Conservation (phyloP, 2,113 vertebrate genomes). For the Scolopax mira region DNA sequence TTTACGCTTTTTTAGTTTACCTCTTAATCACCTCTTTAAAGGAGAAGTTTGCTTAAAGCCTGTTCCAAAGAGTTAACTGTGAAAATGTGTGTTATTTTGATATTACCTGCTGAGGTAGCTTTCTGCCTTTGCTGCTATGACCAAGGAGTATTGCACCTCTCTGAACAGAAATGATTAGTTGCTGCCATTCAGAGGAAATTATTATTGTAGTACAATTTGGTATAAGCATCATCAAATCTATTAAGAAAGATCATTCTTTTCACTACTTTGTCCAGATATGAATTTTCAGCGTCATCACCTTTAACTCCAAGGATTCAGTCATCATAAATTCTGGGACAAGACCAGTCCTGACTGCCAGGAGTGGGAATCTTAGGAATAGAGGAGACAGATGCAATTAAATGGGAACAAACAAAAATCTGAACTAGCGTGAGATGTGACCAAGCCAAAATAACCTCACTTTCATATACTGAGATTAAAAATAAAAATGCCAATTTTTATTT, state of each 20-base stretch:
- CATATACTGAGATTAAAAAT: slow-evolving; percentile 26
- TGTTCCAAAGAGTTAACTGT: not conserved
- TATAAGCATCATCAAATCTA: not conserved
- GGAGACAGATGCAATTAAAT: not conserved
- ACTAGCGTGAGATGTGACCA: not conserved
- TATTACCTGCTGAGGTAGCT: not conserved
- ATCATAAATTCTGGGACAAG: not conserved
- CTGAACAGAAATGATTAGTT: not conserved
- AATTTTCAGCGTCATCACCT: not conserved
- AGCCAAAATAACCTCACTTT: not conserved
- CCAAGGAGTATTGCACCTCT: not conserved
- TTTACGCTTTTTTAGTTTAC: not conserved
- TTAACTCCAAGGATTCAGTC: not conserved
- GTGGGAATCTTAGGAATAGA: not conserved
- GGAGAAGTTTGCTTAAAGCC: not conserved
- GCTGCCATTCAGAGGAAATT: fast-evolving
- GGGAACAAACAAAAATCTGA: not conserved
- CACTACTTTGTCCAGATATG: not conserved
- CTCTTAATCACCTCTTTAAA: not conserved
- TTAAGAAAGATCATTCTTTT: not conserved
- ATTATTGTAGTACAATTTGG: not conserved
- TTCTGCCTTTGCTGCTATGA: not conserved
- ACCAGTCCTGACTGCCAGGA: not conserved
- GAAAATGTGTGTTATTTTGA: not conserved
- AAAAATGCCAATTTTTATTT: slow-evolving; percentile 64